phyloP scores from a whole-genome alignment of 1,140 invertebrate species.

The Pseudobourletiella spinata region DNA sequence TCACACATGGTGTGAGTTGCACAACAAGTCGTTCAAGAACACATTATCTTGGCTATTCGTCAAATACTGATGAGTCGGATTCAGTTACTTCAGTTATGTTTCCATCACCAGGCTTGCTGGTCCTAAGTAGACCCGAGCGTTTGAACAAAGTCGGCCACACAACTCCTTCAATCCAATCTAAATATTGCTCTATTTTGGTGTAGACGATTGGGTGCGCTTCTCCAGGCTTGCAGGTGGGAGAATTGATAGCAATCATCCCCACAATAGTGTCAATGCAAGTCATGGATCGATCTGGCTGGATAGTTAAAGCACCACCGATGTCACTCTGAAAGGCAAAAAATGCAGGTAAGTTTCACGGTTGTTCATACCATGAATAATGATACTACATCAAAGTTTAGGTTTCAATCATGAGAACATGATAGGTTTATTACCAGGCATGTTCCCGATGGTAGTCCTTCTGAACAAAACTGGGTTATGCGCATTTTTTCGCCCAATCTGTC shows the following conservation, averaged over 20 bases:
- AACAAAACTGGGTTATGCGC: not conserved
- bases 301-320: not conserved
- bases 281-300: not conserved
- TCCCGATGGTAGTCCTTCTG: not conserved
- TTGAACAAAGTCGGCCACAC: not conserved
- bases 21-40: too few relatives aligned
- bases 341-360: too few relatives aligned
- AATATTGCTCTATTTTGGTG: constrained; percentile 11
- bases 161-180: constrained; percentile 11
- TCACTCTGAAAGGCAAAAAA: not conserved
- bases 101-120: too few relatives aligned
- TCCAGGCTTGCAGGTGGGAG: not conserved
- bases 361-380: not conserved
- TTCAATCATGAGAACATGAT: not conserved
- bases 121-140: too few relatives aligned
- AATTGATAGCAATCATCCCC: not conserved
- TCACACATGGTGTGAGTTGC: too few relatives aligned
- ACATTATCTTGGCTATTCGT: too few relatives aligned
- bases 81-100: too few relatives aligned
- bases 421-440: not conserved
- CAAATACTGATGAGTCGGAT: too few relatives aligned
- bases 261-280: not conserved
- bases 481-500: not conserved
- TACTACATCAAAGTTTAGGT: not conserved
- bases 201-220: constrained; percentile 2